These are phyloP conservation scores for Psittacara wagleri DNA, from an alignment of 2,113 vertebrate genomes.

Conservation along the genomic window DNA sequence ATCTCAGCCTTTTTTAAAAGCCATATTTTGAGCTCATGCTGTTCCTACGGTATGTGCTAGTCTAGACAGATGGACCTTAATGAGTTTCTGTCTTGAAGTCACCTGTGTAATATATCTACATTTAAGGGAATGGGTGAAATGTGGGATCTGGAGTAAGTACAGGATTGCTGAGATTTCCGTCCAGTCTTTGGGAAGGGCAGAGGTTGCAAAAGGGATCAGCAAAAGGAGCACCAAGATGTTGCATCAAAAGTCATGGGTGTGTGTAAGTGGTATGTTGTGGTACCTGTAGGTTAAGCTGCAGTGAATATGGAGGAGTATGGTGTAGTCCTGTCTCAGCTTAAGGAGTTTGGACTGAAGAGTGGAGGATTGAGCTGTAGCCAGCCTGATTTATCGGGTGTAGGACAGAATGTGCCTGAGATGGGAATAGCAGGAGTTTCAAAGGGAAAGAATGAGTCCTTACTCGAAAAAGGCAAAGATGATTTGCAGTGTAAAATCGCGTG, in stretches of 20 bases:
- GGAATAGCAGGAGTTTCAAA: background rate
- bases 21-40: background rate
- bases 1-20: background rate
- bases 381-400: background rate
- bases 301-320: background rate
- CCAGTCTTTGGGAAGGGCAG: background rate
- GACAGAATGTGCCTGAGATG: background rate
- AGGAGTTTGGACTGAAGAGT: background rate
- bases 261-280: background rate
- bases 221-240: accelerated
- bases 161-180: background rate
- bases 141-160: background rate
- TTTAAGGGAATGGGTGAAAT: background rate
- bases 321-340: background rate
- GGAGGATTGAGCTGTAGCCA: background rate
- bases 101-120: accelerated
- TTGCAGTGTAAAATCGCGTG: accelerated
- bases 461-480: background rate
- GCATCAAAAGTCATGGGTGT: accelerated
- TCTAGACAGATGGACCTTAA: background rate
- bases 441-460: background rate
- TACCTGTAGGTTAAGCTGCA: background rate
- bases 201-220: background rate
- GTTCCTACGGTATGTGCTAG: background rate
- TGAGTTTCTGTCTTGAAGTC: background rate